Base-by-base conservation (phyloP, 2,888 invertebrate genomes). In the Alviniconcha strummeri region DNA sequence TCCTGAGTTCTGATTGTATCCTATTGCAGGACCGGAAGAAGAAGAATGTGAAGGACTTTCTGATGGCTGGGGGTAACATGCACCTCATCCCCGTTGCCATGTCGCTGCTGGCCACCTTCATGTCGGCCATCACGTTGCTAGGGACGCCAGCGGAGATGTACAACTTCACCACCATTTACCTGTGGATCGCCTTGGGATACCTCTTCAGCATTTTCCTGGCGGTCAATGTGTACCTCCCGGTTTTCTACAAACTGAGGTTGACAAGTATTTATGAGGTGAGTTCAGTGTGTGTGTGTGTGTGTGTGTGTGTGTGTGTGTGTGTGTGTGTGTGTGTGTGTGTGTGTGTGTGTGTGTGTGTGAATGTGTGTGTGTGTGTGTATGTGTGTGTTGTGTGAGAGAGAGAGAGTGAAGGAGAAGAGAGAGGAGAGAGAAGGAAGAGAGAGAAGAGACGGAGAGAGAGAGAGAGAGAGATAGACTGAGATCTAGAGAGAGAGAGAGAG, bases 101-200 rank as follows among this genome's bases (percentile, higher is more conserved):
- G 88, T 91, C 90, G 17, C 84, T 91, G 57, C 82, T 90, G 82
- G 90, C 90, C 9, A 91, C 90, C 75, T 91, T 91, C 81, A 91
- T 91, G 90, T 91, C 90, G 36, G 90, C 91, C 69, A 91, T 91
- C 56, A 90, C 91, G 17, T 80, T 91, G 57, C 88, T 91, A 2
- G 92, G 93, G 6, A 91, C 91, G 4, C 93, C 93, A 76, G 91
- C 92, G 15, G 93, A 93, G 87, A 91, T 92, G 85, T 93, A 92
- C 84, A 88, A 89, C 87, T 88, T 87, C 82, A 91, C 91, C 19
- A 91, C 92, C 11, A 89, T 91, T 85, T 92, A 91, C 84, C 86
- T 87, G 88, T 89, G 90, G 88, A 91, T 90, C 36, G 88, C 89
- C 3, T 56, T 92, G 15, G 89, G 90, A 0, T 93, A 92, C 86